Conservation (phyloP, 2,888 invertebrate genomes). For the Callyntrura guangdongensis region DNA sequence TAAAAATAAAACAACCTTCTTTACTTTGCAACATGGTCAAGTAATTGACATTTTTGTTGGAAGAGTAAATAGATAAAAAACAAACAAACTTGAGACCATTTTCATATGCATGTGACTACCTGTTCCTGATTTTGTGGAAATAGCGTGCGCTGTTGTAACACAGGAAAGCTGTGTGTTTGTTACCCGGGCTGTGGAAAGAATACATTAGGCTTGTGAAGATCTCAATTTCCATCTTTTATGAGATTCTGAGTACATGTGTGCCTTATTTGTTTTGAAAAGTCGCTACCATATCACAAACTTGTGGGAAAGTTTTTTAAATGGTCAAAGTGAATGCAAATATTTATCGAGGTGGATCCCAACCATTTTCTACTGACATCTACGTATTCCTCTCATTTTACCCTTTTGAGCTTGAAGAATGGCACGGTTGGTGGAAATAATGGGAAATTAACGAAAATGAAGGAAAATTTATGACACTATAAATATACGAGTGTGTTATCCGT, state of each 20-base stretch:
- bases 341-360: neutral
- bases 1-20: neutral
- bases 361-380: neutral
- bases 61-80: no score
- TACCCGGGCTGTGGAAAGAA: neutral
- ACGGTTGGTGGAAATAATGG: no score
- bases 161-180: no score
- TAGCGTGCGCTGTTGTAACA: no score
- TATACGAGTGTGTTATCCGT: no score
- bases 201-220: neutral
- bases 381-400: neutral
- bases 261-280: neutral
- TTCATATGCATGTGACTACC: no score
- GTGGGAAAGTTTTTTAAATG: neutral
- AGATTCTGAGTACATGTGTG: neutral
- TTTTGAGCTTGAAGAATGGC: neutral
- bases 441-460: no score
- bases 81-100: no score
- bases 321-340: slow-evolving; percentile 57
- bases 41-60: neutral
- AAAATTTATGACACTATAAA: no score
- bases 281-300: neutral
- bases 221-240: neutral
- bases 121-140: no score
- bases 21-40: neutral